Conservation (phyloP, 2,113 vertebrate genomes). For the Miniopterus natalensis region DNA sequence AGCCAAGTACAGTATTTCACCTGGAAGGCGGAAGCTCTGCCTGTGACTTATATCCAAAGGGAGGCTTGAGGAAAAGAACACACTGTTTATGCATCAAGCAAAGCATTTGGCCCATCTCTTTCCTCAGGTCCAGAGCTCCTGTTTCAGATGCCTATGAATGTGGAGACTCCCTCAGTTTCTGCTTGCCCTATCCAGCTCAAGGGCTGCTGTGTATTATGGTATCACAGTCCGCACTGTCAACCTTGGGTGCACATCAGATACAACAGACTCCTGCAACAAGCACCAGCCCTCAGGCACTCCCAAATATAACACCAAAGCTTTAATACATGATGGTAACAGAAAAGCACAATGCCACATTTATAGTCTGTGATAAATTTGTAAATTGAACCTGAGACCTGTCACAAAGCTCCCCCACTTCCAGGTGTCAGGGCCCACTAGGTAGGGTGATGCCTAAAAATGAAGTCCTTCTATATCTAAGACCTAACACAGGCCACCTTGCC, state of each 20-base stretch:
- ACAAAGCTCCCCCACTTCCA: background rate
- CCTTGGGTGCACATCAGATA: rapidly evolving
- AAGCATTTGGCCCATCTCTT: background rate
- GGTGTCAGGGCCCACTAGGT: background rate
- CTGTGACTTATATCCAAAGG: background rate
- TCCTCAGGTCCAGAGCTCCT: background rate
- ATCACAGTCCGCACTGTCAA: background rate
- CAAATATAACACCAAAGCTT: background rate
- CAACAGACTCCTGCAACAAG: rapidly evolving
- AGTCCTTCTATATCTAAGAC: background rate
- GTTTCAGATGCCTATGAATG: background rate
- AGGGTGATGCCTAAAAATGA: background rate
- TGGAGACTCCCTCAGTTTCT: background rate
- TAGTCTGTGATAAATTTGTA: background rate
- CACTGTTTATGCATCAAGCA: background rate
- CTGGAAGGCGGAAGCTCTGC: background rate
- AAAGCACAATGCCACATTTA: background rate
- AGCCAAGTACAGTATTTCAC: background rate
- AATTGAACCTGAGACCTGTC: background rate
- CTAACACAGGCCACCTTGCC: background rate
- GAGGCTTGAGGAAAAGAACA: background rate
- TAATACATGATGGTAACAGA: rapidly evolving
- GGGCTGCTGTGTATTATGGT: background rate
- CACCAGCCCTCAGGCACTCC: background rate
- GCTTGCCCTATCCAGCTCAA: background rate